These are phyloP conservation scores for Vidua chalybeata DNA, from an alignment of 2,113 vertebrate species.

Conservation along the genomic window DNA sequence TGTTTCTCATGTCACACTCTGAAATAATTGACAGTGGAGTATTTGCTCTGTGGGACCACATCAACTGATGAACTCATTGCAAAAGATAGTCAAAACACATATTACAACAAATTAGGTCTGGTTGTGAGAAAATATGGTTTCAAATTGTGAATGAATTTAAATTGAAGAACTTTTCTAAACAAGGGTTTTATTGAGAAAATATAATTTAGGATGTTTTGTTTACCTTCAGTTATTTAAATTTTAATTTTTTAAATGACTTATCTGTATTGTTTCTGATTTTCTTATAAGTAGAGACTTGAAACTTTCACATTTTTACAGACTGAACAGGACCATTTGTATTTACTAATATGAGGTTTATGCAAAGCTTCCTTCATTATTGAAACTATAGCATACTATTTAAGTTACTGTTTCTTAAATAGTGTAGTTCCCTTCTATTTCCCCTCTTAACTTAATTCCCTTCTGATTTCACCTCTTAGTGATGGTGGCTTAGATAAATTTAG, in stretches of 20 bases:
- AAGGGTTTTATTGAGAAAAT: background rate
- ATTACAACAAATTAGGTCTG: background rate
- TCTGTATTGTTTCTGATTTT: background rate
- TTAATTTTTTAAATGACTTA: background rate
- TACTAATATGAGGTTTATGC: background rate
- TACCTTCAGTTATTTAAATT: background rate
- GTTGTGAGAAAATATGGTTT: background rate
- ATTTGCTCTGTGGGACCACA: background rate
- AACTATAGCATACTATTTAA: background rate
- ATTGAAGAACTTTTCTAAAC: background rate
- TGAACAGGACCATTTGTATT: background rate
- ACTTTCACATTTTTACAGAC: background rate
- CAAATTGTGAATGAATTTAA: background rate
- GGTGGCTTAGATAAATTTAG: background rate
- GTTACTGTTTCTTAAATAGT: background rate
- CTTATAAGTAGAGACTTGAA: background rate
- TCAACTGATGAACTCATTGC: background rate
- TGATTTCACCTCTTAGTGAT: background rate
- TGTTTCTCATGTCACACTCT: background rate
- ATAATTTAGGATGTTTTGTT: background rate
- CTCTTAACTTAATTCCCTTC: background rate
- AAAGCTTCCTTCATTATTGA: background rate
- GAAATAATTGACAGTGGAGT: background rate
- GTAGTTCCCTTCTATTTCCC: background rate
- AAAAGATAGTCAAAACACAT: background rate